Evolutionary conservation across 2,113 vertebrate species (phyloP).

Genomic region (Mesembrinibis cayennensis): DNA sequence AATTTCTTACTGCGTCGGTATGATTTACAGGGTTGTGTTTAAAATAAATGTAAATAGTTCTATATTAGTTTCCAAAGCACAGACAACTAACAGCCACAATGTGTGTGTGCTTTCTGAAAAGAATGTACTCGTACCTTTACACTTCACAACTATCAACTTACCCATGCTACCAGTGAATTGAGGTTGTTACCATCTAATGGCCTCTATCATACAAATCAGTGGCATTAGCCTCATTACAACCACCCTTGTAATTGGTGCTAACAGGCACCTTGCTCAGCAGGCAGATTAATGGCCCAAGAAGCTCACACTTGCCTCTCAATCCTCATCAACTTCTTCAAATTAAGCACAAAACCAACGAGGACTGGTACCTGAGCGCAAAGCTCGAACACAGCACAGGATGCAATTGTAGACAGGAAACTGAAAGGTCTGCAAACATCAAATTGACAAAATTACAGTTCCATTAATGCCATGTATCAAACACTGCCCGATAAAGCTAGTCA

Average conservation of each 20-base stretch:
- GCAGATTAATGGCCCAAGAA: not conserved
- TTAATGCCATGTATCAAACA: fast-evolving
- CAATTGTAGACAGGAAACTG: fast-evolving
- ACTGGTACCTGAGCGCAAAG: not conserved
- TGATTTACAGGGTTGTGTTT: not conserved
- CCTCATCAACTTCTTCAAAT: not conserved
- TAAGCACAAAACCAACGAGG: fast-evolving
- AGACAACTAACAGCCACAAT: not conserved
- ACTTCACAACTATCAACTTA: not conserved
- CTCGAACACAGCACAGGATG: not conserved
- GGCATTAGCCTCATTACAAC: not conserved
- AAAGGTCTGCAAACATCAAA: not conserved
- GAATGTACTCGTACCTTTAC: not conserved
- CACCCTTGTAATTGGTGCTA: not conserved
- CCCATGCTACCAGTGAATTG: not conserved
- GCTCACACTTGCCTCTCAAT: not conserved
- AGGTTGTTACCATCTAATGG: not conserved
- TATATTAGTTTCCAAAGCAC: not conserved
- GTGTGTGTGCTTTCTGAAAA: fast-evolving
- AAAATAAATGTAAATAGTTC: not conserved
- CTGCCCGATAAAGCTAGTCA: not conserved
- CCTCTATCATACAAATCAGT: fast-evolving
- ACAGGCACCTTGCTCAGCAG: not conserved
- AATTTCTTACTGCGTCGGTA: not conserved
- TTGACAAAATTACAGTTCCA: fast-evolving